Percentiles rank a stretch among this genome's conserved stretches.
Evolutionary conservation across 2,113 vertebrate genomes (phyloP).

Genomic region (Lepisosteus osseus): DNA sequence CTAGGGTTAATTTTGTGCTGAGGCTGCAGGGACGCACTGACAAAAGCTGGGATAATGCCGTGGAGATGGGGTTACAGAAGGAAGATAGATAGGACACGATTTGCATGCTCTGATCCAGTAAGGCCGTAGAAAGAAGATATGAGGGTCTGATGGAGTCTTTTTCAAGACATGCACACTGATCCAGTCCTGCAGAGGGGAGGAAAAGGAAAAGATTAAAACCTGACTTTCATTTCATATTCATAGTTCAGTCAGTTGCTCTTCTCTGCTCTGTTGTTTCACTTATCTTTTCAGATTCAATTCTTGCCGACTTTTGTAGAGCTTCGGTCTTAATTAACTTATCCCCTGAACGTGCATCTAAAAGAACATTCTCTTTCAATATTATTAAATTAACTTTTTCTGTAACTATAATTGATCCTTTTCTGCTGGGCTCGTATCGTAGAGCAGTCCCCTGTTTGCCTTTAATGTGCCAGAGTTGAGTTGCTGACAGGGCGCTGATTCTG

Average conservation of each 20-base stretch:
- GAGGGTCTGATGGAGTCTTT: slow-evolving; percentile 11
- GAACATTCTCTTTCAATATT: slow-evolving; percentile 16
- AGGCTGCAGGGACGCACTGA: slow-evolving; percentile 1
- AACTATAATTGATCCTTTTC: neutral
- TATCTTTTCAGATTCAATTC: slow-evolving; percentile 39
- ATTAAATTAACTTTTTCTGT: slow-evolving; percentile 22
- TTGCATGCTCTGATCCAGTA: slow-evolving; percentile 3
- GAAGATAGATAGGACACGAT: slow-evolving; percentile 5
- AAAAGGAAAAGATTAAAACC: slow-evolving; percentile 20
- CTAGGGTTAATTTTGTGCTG: slow-evolving; percentile 15
- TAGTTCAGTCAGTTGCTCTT: slow-evolving; percentile 17
- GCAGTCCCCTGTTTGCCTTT: slow-evolving; percentile 11
- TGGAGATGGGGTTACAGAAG: neutral
- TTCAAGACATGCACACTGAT: neutral
- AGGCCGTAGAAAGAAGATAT: slow-evolving; percentile 11
- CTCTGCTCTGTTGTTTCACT: slow-evolving; percentile 22
- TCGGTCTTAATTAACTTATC: slow-evolving; percentile 35
- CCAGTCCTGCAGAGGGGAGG: slow-evolving; percentile 2
- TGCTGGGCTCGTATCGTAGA: slow-evolving; percentile 6
- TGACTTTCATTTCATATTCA: slow-evolving; percentile 29
- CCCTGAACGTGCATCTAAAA: slow-evolving; percentile 22
- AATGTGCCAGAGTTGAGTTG: slow-evolving; percentile 16
- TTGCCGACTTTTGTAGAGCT: slow-evolving; percentile 22
- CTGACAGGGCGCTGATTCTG: slow-evolving; percentile 5
- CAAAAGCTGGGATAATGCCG: slow-evolving; percentile 8